Percentiles rank a stretch among this genome's conserved stretches.
phyloP scores from a whole-genome alignment of 1,140 invertebrate species.

The Scylla paramamosain region DNA sequence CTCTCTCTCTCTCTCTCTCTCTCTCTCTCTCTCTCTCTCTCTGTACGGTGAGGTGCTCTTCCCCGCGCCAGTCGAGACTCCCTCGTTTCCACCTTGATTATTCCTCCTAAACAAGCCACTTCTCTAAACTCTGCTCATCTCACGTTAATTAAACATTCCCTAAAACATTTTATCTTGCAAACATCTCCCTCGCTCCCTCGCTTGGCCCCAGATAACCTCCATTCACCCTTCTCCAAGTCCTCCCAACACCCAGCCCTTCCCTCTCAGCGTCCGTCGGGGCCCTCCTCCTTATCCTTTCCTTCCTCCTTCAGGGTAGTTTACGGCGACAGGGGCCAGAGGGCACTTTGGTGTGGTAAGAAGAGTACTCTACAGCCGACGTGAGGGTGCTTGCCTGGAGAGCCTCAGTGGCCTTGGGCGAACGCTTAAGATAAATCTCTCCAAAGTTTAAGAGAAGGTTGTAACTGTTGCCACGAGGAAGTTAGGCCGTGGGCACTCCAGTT shows the following conservation, averaged over 20 bases:
- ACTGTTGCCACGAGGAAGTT: neutral
- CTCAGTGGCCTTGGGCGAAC: neutral
- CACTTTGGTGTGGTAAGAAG: slow-evolving; percentile 32
- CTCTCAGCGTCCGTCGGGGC: neutral
- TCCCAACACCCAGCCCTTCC: neutral
- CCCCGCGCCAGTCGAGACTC: neutral
- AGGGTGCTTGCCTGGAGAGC: slow-evolving; percentile 37
- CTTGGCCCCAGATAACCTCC: neutral
- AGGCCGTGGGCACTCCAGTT: neutral
- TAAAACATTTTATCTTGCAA: slow-evolving; percentile 8
- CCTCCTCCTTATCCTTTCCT: neutral
- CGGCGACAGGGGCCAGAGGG: neutral
- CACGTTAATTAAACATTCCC: slow-evolving; percentile 14
- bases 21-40: slow-evolving; percentile 1
- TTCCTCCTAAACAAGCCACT: slow-evolving; percentile 13
- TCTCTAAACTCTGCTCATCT: slow-evolving; percentile 7
- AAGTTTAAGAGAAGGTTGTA: neutral
- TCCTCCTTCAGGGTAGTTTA: slow-evolving; percentile 33
- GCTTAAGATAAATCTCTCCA: slow-evolving; percentile 31
- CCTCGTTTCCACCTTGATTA: slow-evolving; percentile 4
- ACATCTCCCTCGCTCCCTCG: neutral
- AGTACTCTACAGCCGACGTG: slow-evolving; percentile 24
- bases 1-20: neutral
- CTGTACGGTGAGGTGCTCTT: slow-evolving; percentile 12
- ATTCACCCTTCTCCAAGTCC: slow-evolving; percentile 9